These are phyloP conservation scores for Sander vitreus DNA, from an alignment of 2,113 vertebrate genomes.

Conservation along the genomic window DNA sequence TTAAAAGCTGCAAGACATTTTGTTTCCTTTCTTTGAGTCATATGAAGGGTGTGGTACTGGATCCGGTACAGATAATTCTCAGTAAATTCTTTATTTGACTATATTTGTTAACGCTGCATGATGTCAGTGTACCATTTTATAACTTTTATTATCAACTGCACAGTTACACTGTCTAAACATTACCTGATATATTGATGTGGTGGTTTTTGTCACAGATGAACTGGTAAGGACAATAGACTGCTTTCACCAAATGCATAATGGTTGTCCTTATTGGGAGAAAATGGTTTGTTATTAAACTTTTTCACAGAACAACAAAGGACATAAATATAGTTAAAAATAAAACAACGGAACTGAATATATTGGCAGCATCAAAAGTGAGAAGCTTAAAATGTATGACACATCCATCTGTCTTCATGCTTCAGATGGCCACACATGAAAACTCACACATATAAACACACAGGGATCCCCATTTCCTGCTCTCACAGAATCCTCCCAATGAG, in stretches of 20 bases:
- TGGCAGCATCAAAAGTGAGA: constrained; percentile 33
- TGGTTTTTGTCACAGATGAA: no score
- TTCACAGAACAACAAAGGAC: constrained; percentile 1
- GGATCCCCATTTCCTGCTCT: constrained; percentile 33
- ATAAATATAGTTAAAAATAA: constrained; percentile 25
- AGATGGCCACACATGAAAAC: constrained; percentile 30
- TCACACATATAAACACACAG: constrained; percentile 24
- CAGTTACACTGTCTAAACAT: neutral
- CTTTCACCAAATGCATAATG: neutral
- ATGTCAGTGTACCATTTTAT: constrained; percentile 8
- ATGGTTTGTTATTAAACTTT: constrained; percentile 1
- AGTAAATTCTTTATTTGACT: neutral
- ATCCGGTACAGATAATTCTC: neutral
- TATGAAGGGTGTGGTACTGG: constrained; percentile 39
- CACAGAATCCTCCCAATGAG: constrained; percentile 38
- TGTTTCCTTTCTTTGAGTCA: constrained; percentile 58
- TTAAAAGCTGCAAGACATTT: constrained; percentile 44
- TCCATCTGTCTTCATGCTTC: constrained; percentile 48
- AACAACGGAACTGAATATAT: constrained; percentile 1
- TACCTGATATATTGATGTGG: neutral
- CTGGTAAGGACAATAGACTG: no score
- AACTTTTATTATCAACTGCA: neutral
- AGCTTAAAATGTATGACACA: constrained; percentile 49
- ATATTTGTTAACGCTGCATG: neutral
- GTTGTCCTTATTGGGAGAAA: neutral